Conservation (phyloP, 2,797 vertebrate species). For the Trematomus bernacchii region DNA sequence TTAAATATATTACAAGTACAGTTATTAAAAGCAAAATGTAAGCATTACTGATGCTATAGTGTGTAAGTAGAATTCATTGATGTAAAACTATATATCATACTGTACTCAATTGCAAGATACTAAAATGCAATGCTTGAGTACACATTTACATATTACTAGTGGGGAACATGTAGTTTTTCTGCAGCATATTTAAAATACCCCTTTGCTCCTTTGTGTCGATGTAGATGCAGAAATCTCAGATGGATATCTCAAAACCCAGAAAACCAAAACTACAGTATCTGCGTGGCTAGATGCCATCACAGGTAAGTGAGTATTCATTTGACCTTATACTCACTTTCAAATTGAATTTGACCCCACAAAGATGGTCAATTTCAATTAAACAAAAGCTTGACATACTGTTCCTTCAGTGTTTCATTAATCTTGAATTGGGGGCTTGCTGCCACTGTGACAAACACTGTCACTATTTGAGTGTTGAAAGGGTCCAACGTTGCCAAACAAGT, state of each 20-base stretch:
- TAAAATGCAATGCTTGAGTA: not conserved
- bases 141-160: not conserved
- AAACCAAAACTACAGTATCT: not conserved
- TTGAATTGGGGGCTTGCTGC: not conserved
- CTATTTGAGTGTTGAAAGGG: slow-evolving; percentile 13
- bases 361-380: not conserved
- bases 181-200: slow-evolving; percentile 19
- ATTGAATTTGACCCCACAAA: slow-evolving; percentile 4
- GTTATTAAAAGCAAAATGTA: not conserved
- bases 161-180: not conserved
- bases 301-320: slow-evolving; percentile 2
- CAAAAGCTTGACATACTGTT: not conserved
- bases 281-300: not conserved
- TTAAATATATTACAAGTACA: not conserved
- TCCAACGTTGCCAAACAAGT: slow-evolving; percentile 15
- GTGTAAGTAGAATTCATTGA: not conserved
- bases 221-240: slow-evolving; percentile 12
- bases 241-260: slow-evolving; percentile 13
- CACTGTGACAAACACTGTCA: slow-evolving; percentile 9
- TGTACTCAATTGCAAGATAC: not conserved
- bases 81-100: not conserved
- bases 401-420: not conserved
- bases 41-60: not conserved
- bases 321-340: too few relatives aligned
- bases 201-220: not conserved